Evolutionary conservation across 2,797 vertebrate genomes (phyloP), one percentile per base, ranked within the genome.

Genomic region (Kryptopterus vitreolus): DNA sequence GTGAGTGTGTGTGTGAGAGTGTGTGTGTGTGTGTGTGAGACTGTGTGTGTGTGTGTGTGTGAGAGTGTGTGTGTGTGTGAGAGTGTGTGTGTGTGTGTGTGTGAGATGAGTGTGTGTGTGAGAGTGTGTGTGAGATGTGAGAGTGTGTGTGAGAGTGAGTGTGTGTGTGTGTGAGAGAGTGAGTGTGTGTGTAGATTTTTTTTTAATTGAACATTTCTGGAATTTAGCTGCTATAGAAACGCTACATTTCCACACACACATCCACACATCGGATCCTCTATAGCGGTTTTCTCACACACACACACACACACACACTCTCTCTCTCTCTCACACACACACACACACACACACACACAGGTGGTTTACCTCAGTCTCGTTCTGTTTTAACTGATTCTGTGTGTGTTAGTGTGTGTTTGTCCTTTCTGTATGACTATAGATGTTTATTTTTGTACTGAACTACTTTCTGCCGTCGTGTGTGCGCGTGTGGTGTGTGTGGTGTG

Each of bases 401-500:
- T 46, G 38, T 24, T n/a, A 13, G 12, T 48, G 46, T 38, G n/a
- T 29, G 24, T 76, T 7, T 31, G 9, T 16, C 4, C 7, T 20
- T 76, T 48, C 38, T 48, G 11, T 61, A 29, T 48, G 38, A 59
- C 22, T 22, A 61, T 75, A 76, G 73, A 50, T 38, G 57, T 61
- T 48, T 76, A 50, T 48, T 76, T 76, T 70, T 59, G 29, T 76
- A 76, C 35, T 29, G n/a, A 75, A 13, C 10, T 6, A 4, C 35
- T 26, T 46, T 24, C 11, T 63, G 3, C 63, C 55, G 58, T 20
- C 52, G 16, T n/a, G n/a, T n/a, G n/a, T n/a, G n/a, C n/a, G n/a
- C n/a, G n/a, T n/a, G n/a, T n/a, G n/a, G n/a, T n/a, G n/a, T n/a
- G n/a, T n/a, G n/a, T n/a, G n/a, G n/a, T n/a, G 22, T 59, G 31